These are phyloP conservation scores for Lophochroa leadbeateri DNA, from an alignment of 2,113 vertebrate species.

Conservation along the genomic window DNA sequence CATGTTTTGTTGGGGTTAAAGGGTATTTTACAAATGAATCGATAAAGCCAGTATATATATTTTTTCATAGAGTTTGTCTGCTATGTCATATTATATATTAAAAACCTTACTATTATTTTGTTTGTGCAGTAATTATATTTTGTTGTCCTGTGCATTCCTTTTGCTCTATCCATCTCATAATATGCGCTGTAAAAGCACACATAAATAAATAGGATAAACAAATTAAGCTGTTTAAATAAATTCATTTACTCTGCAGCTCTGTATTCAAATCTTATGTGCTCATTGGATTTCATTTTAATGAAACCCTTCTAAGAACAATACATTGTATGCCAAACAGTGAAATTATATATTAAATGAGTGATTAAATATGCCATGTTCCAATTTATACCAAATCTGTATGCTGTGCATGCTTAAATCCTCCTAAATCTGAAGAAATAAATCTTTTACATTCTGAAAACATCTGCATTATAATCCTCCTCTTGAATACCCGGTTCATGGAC, in stretches of 20 bases:
- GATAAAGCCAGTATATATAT: conserved; percentile 50
- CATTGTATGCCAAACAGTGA: conserved; percentile 70
- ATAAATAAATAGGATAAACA: conserved; percentile 81
- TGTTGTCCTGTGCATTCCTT: conserved; percentile 65
- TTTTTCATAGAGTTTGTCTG: conserved; percentile 52
- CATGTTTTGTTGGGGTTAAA: conserved; percentile 61
- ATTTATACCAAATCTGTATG: conserved; percentile 67
- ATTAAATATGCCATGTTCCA: conserved; percentile 67
- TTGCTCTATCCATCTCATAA: conserved; percentile 69
- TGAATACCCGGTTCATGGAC: conserved; percentile 31
- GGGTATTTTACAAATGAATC: conserved; percentile 63
- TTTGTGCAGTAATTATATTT: conserved; percentile 78
- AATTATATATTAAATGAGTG: conserved; percentile 74
- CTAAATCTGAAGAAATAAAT: conserved; percentile 72
- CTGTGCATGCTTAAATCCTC: conserved; percentile 67
- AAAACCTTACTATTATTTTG: conserved; percentile 78
- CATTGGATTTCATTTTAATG: conserved; percentile 79
- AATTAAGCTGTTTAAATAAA: conserved; percentile 84
- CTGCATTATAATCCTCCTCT: conserved; percentile 61
- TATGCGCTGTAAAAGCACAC: conserved; percentile 68
- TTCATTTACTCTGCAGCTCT: conserved; percentile 78
- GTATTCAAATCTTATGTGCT: conserved; percentile 77
- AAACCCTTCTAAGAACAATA: conserved; percentile 77
- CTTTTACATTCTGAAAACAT: conserved; percentile 67
- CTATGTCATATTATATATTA: conserved; percentile 57